These are phyloP conservation scores for Hipposideros armiger DNA, from an alignment of 2,113 vertebrate genomes.

Conservation along the genomic window DNA sequence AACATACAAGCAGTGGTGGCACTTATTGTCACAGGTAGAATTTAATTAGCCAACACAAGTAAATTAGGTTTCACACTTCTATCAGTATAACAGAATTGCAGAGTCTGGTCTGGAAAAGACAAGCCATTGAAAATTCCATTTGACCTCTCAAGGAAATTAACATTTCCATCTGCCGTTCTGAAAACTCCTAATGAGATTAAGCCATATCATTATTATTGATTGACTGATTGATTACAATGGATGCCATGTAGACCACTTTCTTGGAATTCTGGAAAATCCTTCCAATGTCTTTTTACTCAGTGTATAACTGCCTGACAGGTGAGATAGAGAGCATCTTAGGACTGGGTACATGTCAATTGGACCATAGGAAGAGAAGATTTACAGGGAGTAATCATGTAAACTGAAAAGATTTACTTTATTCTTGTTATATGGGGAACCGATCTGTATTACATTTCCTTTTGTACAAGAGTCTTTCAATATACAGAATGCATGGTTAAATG, in stretches of 20 bases:
- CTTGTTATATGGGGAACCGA: neutral
- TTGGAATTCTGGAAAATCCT: slow-evolving; percentile 19
- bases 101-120: slow-evolving; percentile 32
- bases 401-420: neutral
- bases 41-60: slow-evolving; percentile 78
- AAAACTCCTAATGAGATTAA: slow-evolving; percentile 53
- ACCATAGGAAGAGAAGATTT: neutral
- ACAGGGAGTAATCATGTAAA: neutral
- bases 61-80: slow-evolving; percentile 67
- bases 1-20: slow-evolving; percentile 49
- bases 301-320: neutral
- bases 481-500: neutral
- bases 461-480: neutral
- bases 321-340: neutral
- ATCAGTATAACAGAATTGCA: slow-evolving; percentile 19
- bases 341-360: neutral
- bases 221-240: slow-evolving; percentile 34
- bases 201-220: neutral
- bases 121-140: slow-evolving; percentile 1
- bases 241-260: neutral
- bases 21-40: slow-evolving; percentile 70
- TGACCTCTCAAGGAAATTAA: slow-evolving; percentile 64
- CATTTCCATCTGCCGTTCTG: slow-evolving; percentile 49
- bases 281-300: neutral
- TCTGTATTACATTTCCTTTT: slow-evolving; percentile 4